phyloP scores from a whole-genome alignment of 1,140 invertebrate genomes.

The Cyclina sinensis region DNA sequence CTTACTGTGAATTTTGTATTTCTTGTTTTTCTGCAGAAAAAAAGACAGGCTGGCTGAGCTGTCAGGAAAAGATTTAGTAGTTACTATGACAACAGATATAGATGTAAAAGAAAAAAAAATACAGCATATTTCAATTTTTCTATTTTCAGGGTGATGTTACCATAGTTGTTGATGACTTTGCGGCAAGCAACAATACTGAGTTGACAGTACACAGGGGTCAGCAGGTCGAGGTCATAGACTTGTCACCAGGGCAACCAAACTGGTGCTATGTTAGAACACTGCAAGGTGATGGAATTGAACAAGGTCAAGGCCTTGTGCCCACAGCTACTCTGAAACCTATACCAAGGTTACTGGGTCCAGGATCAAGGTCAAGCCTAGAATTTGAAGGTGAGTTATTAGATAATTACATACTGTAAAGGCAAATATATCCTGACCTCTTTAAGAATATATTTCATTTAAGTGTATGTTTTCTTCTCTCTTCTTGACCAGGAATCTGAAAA shows the following conservation, averaged over 20 bases:
- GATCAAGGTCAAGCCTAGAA: conserved; percentile 84
- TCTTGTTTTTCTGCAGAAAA: too few species aligned
- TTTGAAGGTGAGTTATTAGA: conserved; percentile 85
- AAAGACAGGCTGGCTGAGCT: too few species aligned
- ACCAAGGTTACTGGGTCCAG: conserved; percentile 77
- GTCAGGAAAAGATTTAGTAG: not conserved
- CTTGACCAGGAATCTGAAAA: too few species aligned
- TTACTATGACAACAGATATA: not conserved
- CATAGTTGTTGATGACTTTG: conserved; percentile 83
- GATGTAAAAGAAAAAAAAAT: not conserved
- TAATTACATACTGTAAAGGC: too few species aligned
- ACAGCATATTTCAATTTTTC: conserved; percentile 4
- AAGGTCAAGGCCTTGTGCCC: conserved; percentile 92
- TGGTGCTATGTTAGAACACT: conserved; percentile 86
- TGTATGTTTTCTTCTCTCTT: too few species aligned
- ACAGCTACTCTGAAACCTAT: conserved; percentile 93
- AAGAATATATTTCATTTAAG: too few species aligned
- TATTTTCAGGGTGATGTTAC: conserved; percentile 82
- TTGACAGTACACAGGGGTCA: conserved; percentile 88
- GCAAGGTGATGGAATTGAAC: conserved; percentile 79
- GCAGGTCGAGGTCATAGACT: conserved; percentile 96
- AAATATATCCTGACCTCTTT: too few species aligned
- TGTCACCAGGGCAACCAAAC: conserved; percentile 86
- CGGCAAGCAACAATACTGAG: conserved; percentile 80
- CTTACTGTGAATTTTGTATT: too few species aligned